These are phyloP conservation scores for Triops cancriformis DNA, from an alignment of 1,140 invertebrate species.

Conservation along the genomic window DNA sequence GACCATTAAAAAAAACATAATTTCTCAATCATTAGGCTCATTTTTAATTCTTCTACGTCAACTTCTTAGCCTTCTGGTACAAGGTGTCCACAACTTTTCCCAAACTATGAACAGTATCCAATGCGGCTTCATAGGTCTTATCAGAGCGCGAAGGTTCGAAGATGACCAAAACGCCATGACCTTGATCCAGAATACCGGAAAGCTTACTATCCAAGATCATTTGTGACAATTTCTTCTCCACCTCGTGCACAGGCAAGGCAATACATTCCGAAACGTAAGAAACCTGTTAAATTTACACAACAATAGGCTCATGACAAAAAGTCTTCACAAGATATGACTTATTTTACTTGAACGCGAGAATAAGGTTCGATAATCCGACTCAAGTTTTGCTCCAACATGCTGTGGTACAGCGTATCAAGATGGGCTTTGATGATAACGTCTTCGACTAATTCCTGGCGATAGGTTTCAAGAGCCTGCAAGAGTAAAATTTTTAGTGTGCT, in stretches of 20 bases:
- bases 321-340: background rate
- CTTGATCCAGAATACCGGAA: constrained; percentile 93
- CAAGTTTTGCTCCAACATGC: constrained; percentile 98
- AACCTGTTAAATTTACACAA: constrained; percentile 45
- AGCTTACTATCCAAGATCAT: constrained; percentile 99
- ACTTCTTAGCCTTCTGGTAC: constrained; percentile 96
- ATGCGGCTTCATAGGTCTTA: constrained; percentile 92
- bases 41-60: constrained; percentile 58
- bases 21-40: background rate
- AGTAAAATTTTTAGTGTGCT: constrained; percentile 20
- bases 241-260: constrained; percentile 75
- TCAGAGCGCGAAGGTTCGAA: constrained; percentile 92
- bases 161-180: constrained; percentile 91
- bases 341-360: constrained; percentile 78
- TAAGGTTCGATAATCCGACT: constrained; percentile 98
- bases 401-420: constrained; percentile 92
- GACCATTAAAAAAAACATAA: background rate
- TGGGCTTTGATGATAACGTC: constrained; percentile 95
- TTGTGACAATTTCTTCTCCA: constrained; percentile 98
- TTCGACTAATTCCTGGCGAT: constrained; percentile 81
- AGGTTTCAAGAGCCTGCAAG: constrained; percentile 65
- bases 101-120: constrained; percentile 97
- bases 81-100: constrained; percentile 97
- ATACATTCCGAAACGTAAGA: constrained; percentile 75
- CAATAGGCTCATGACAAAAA: background rate